These are phyloP conservation scores for Globia sparganii DNA, from an alignment of 2,888 invertebrate species.

Conservation along the genomic window DNA sequence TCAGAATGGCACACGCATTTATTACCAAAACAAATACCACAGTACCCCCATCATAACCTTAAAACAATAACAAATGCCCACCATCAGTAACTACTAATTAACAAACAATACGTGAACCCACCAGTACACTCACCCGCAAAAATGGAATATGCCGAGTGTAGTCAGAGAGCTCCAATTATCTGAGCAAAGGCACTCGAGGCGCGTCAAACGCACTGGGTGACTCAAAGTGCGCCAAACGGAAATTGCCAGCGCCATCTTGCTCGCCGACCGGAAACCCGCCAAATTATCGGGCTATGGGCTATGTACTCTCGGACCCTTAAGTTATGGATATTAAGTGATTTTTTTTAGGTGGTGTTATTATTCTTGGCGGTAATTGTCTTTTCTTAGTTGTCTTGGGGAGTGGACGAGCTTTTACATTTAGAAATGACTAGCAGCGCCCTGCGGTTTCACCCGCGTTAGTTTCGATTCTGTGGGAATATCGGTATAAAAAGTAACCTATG, in stretches of 20 bases:
- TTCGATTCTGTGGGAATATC: too few species aligned
- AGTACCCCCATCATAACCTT: background rate
- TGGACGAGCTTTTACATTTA: background rate
- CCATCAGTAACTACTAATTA: conserved; percentile 24
- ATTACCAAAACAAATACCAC: background rate
- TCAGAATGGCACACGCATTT: too few species aligned
- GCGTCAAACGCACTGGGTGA: conserved; percentile 78
- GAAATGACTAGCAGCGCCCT: too few species aligned
- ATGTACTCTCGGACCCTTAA: conserved; percentile 36
- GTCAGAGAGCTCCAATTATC: conserved; percentile 66
- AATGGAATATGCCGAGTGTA: conserved; percentile 51
- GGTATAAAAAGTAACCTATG: too few species aligned
- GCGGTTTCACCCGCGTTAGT: too few species aligned
- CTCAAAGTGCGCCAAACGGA: conserved; percentile 75
- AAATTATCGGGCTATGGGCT: conserved; percentile 72
- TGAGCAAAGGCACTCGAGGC: conserved; percentile 59
- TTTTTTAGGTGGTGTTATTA: conserved; percentile 11
- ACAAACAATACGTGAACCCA: conserved; percentile 18
- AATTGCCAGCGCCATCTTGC: conserved; percentile 81
- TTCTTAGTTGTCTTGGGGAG: background rate
- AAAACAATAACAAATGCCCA: background rate
- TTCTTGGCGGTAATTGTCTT: conserved; percentile 22
- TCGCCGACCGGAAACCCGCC: conserved; percentile 78
- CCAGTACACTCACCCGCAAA: conserved; percentile 39
- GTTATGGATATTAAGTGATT: conserved; percentile 59